Evolutionary conservation across 2,113 vertebrate species (phyloP), one percentile per base, ranked within the genome.

Genomic region (Nestor notabilis): DNA sequence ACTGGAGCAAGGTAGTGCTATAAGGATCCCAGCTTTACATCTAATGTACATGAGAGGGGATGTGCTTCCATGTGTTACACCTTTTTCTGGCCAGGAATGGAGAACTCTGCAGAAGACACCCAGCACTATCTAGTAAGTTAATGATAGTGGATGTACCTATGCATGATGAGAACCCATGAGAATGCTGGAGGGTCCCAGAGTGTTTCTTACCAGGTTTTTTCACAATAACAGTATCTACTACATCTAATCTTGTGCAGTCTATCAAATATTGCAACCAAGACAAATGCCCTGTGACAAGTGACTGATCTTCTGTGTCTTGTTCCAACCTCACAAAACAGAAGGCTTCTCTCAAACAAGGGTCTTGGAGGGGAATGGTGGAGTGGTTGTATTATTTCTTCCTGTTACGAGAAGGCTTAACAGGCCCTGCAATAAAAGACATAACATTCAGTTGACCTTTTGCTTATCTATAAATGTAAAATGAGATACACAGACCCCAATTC

Each of bases 401-500:
- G 13, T 31, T 66, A 70, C 8, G 35, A 41, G 46, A 81, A 46
- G 53, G 89, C 71, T 92, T 49, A 75, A 85, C 37, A 78, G 55
- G 46, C 81, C 10, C 0, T 60, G 27, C 93, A 44, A 78, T 95
- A 95, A 97, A 97, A 97, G 94, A 97, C 94, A 81, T 97, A 96
- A 97, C 97, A 98, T 98, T 98, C 98, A 97, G 94, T 98, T 98
- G 98, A 98, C 98, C 98, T 98, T 98, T 98, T 97, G 97, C 98
- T 98, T 98, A 97, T 98, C 98, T 98, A 94, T 97, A 98, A 98
- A 98, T 3, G 12, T 97, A 97, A 97, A 98, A 97, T 95, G 97
- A 97, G 98, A 96, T 92, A 43, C 33, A 12, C 52, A 82, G 95
- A 92, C 95, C 96, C 91, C 7, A 95, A 97, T 95, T 83, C 97